Evolutionary conservation across 2,113 vertebrate genomes (phyloP), one percentile per base, ranked within the genome.

Genomic region (Mirza zaza): DNA sequence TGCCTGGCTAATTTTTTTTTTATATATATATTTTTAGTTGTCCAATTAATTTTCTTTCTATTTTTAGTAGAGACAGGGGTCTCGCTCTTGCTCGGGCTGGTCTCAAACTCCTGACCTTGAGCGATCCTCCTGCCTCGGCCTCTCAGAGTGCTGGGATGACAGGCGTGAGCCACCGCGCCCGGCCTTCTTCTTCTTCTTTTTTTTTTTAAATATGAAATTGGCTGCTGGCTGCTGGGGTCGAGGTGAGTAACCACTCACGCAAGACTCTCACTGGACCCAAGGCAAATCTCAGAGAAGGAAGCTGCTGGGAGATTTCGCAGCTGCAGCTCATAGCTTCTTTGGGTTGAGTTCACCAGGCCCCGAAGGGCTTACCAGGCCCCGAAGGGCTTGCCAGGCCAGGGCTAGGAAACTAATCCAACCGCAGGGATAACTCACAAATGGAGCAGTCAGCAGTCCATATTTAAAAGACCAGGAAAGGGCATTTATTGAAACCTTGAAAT

Each of bases 401-500:
- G 36, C 18, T 91, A 63, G 15, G 48, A 65, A 82, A 79, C 18
- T 34, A 85, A 36, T 50, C 39, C 45, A 82, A 6, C n/a, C 39
- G 0, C 21, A 86, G 39, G 17, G 29, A 48, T 82, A 39, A 57
- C 27, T 90, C 70, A 90, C 21, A 61, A 90, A 91, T 3, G 25
- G 14, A 17, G 8, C 4, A 36, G 14, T 34, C 76, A 87, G 15
- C 8, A 55, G 25, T 15, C 34, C 14, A 52, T 39, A 71, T 65
- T 68, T 61, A 59, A 89, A 92, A 93, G 34, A 90, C 42, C 39
- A 87, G n/a, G n/a, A n/a, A n/a, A n/a, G n/a, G n/a, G n/a, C n/a
- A n/a, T n/a, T n/a, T n/a, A n/a, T n/a, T n/a, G n/a, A n/a, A n/a
- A n/a, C n/a, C n/a, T n/a, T n/a, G n/a, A n/a, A n/a, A n/a, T n/a